Conservation (phyloP, 2,113 vertebrate genomes). For the Myanophis thanlyinensis region DNA sequence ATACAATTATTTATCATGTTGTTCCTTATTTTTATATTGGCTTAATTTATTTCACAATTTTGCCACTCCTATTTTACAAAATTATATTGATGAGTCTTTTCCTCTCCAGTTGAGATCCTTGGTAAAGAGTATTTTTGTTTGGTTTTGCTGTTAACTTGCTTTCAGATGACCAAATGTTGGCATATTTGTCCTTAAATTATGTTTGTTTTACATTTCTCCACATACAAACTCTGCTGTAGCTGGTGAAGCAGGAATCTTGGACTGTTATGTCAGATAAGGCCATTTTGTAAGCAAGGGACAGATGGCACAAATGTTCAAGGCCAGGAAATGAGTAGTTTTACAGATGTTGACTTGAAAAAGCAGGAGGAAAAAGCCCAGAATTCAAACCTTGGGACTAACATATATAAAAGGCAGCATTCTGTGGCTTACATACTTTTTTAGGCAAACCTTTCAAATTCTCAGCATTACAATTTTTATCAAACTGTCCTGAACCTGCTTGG, state of each 20-base stretch:
- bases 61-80: slow-evolving; percentile 34
- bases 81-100: background rate
- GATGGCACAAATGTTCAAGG: background rate
- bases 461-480: background rate
- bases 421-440: background rate
- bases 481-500: background rate
- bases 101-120: background rate
- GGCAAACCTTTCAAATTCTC: background rate
- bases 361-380: background rate
- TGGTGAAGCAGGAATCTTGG: background rate
- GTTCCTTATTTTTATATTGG: slow-evolving; percentile 68
- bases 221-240: background rate
- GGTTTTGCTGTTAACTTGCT: background rate
- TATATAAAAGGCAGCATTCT: background rate
- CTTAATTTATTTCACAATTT: slow-evolving; percentile 64
- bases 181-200: background rate
- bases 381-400: background rate
- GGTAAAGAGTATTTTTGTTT: background rate
- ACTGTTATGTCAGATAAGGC: background rate
- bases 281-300: background rate
- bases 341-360: background rate
- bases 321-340: background rate
- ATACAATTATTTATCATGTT: slow-evolving; percentile 68
- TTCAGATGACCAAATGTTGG: background rate
- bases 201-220: background rate